Percentiles rank a stretch among this genome's conserved stretches.
These are phyloP conservation scores for Zaprionus nigranus DNA, from an alignment of 1,140 invertebrate species.

Conservation along the genomic window DNA sequence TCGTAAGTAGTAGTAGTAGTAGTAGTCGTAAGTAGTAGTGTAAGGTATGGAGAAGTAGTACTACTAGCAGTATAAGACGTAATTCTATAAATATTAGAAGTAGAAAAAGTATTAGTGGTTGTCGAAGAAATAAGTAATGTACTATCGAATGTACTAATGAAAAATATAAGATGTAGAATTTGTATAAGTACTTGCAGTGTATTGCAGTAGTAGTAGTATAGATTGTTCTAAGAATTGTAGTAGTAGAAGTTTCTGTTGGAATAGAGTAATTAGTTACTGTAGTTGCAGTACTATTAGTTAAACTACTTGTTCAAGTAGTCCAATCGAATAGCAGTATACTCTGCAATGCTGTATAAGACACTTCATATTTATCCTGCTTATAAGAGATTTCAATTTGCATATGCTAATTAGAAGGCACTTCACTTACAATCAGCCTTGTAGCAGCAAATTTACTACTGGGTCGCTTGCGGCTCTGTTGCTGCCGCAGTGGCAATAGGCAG, in stretches of 20 bases:
- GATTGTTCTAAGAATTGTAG: too few species aligned
- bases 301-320: background rate
- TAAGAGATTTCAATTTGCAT: background rate
- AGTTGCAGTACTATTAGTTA: background rate
- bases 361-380: background rate
- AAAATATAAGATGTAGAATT: too few species aligned
- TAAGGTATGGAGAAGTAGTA: background rate
- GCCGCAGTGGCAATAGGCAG: constrained; percentile 12
- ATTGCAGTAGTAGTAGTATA: too few species aligned
- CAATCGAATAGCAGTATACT: background rate
- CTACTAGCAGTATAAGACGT: background rate
- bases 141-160: too few species aligned
- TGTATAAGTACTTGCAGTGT: too few species aligned
- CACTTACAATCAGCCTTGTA: background rate
- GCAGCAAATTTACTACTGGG: constrained; percentile 56
- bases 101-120: too few species aligned
- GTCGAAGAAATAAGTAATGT: too few species aligned
- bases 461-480: background rate
- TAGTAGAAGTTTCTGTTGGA: too few species aligned
- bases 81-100: too few species aligned
- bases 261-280: too few species aligned
- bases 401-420: background rate
- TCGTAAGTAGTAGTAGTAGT: too few species aligned
- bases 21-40: too few species aligned
- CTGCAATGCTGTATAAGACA: background rate